Evolutionary conservation across 2,797 vertebrate genomes (phyloP).

Genomic region (Hyperoplus immaculatus): DNA sequence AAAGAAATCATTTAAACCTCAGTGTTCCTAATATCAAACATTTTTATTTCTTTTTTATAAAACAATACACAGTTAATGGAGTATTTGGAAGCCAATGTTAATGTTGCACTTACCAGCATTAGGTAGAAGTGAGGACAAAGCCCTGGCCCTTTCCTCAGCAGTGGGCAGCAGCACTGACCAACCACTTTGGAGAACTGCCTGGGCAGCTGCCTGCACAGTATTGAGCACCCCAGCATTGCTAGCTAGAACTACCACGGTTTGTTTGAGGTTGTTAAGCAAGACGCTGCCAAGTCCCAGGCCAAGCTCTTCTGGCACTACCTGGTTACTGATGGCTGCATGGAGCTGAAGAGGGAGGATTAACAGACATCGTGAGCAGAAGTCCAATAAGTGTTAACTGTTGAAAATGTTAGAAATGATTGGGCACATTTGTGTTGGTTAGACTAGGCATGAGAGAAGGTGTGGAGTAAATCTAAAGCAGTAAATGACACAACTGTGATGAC

Average conservation of each 20-base stretch:
- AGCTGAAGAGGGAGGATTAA: slow-evolving; percentile 82
- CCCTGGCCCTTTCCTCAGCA: slow-evolving; percentile 95
- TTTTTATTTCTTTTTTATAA: background rate
- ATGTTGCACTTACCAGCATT: slow-evolving; percentile 87
- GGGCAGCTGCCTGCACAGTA: slow-evolving; percentile 94
- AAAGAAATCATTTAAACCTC: background rate
- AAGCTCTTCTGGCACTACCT: slow-evolving; percentile 95
- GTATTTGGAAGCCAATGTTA: background rate
- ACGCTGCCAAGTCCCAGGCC: slow-evolving; percentile 93
- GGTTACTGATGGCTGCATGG: slow-evolving; percentile 97
- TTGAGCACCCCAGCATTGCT: slow-evolving; percentile 96
- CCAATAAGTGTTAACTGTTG: background rate
- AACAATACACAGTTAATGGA: background rate
- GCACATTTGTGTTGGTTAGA: background rate
- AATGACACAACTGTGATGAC: background rate
- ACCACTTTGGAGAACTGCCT: slow-evolving; percentile 96
- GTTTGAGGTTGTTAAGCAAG: slow-evolving; percentile 96
- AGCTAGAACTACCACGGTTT: slow-evolving; percentile 94
- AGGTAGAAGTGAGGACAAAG: slow-evolving; percentile 94
- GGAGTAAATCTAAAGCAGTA: background rate
- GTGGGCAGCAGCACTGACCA: slow-evolving; percentile 98
- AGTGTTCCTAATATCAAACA: background rate
- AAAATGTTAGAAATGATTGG: background rate
- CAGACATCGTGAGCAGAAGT: background rate
- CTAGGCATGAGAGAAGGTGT: background rate